Evolutionary conservation across 2,113 vertebrate species (phyloP).

Genomic region (Crocuta crocuta): DNA sequence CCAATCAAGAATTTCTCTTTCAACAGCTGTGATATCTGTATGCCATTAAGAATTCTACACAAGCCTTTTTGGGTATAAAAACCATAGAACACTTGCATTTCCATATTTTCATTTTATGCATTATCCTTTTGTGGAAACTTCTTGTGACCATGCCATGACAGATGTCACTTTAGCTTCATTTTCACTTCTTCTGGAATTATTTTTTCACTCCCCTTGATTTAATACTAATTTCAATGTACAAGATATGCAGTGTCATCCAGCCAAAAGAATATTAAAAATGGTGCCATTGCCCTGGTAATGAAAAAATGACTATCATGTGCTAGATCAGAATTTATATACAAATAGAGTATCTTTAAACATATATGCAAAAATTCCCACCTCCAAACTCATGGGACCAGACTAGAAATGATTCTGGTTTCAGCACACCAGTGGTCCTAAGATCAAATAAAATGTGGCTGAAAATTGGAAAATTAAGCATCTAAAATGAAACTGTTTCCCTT

Average conservation of each 20-base stretch:
- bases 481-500: slow-evolving; percentile 79
- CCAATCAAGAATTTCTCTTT: background rate
- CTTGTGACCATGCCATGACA: background rate
- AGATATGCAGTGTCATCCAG: background rate
- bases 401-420: slow-evolving; percentile 69
- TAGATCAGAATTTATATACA: slow-evolving; percentile 58
- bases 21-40: background rate
- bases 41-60: background rate
- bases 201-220: background rate
- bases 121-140: background rate
- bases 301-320: background rate
- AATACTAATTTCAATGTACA: background rate
- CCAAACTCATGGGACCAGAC: slow-evolving; percentile 50
- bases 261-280: slow-evolving; percentile 7
- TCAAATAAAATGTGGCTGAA: slow-evolving; percentile 74
- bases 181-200: background rate
- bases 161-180: slow-evolving; percentile 8
- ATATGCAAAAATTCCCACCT: slow-evolving; percentile 26
- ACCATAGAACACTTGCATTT: background rate
- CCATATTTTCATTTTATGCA: background rate
- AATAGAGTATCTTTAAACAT: slow-evolving; percentile 54
- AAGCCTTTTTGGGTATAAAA: background rate
- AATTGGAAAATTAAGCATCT: slow-evolving; percentile 83
- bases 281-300: background rate
- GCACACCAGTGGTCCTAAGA: slow-evolving; percentile 55